Percentiles rank a stretch among this genome's conserved stretches.
Conservation (phyloP, 2,888 invertebrate species). For the Hetaerina titia region DNA sequence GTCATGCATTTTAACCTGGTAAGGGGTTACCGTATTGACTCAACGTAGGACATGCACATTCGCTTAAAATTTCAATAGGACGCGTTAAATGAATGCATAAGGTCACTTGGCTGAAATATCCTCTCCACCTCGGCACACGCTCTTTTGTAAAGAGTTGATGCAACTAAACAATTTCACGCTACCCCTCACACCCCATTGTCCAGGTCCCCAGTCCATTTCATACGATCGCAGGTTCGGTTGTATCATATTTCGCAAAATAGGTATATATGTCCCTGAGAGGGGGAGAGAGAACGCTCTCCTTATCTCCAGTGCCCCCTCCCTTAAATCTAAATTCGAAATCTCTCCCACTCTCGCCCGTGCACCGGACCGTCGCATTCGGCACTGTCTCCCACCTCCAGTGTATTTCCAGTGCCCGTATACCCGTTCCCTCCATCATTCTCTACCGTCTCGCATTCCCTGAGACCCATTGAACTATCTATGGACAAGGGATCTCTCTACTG, state of each 20-base stretch:
- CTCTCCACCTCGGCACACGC: not conserved
- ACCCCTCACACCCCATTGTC: no score
- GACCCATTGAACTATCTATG: no score
- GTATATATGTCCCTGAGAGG: not conserved
- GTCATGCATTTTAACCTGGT: not conserved
- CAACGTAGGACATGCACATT: not conserved
- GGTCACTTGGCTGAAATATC: not conserved
- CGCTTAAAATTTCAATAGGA: not conserved
- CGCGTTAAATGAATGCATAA: not conserved
- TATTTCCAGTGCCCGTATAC: no score
- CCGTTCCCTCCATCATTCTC: no score
- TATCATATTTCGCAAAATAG: not conserved
- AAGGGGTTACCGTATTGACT: not conserved
- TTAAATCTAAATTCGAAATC: not conserved
- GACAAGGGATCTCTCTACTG: no score
- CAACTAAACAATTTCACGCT: no score
- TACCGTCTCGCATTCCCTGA: no score
- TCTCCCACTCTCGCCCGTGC: not conserved
- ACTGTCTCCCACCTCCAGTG: no score
- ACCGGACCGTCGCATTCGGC: no score
- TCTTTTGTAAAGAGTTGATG: not conserved
- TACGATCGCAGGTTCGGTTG: not conserved
- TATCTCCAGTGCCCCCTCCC: not conserved
- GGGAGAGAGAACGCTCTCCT: not conserved
- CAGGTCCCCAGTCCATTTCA: not conserved